Evolutionary conservation across 2,797 vertebrate genomes (phyloP), one percentile per base, ranked within the genome.

Genomic region (Crax fasciolata): DNA sequence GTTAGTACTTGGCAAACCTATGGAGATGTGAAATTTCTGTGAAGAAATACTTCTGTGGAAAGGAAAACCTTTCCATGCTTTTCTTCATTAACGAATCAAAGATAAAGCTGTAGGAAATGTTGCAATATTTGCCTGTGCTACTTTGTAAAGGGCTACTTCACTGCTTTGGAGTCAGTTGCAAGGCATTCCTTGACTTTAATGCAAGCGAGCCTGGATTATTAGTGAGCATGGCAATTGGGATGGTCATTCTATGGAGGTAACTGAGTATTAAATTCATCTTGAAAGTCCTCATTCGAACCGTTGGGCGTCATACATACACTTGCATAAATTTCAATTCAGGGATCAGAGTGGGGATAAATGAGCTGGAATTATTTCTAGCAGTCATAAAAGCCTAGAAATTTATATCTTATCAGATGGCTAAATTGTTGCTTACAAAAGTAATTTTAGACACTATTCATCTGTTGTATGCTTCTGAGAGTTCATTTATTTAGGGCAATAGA

Each of bases 401-500:
- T 88, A 39, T 84, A 81, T 80, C n/a, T 38, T 75, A 35, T 84
- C 32, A 65, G 90, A 89, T 66, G 27, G 19, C 30, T 61, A 41
- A 87, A 67, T 59, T 83, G 21, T 41, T 88, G 65, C 59, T 94
- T 93, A 59, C 16, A 59, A 23, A 59, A 74, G 17, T 74, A 66
- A 74, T 70, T 62, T 81, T 10, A 52, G 67, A 65, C 11, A 30
- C 17, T 88, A 39, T 85, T 94, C 59, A 91, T 90, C 63, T 78
- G 28, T 19, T 79, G 23, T 32, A 66, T 94, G 15, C 32, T 93
- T 80, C 70, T 93, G 77, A 59, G 88, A 91, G 32, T 70, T 93
- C 30, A 51, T 27, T 92, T 78, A 63, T 88, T 77, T 89, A 78
- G 49, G 44, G 17, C 19, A 77, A 13, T 43, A 49, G 62, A 94